These are phyloP conservation scores for Linhomoeus sp. DNA, from an alignment of 2,888 invertebrate species.

Conservation along the genomic window DNA sequence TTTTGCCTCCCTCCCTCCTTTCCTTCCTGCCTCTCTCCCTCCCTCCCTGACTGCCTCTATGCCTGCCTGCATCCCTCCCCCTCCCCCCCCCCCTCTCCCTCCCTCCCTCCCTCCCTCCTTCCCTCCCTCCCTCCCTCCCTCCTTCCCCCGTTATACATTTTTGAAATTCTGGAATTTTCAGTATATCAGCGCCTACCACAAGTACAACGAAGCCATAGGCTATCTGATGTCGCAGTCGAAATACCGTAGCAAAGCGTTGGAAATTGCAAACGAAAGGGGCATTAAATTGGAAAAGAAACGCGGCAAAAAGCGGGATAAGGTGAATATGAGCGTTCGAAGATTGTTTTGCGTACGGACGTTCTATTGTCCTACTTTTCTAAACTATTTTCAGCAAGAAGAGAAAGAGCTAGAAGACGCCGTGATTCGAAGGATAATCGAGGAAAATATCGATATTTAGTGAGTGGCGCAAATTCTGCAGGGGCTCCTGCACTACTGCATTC, in stretches of 20 bases:
- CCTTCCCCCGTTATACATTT: too few species aligned
- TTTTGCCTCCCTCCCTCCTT: too few species aligned
- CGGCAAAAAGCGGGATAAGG: constrained; percentile 19
- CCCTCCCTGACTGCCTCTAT: too few species aligned
- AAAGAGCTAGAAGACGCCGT: constrained; percentile 57
- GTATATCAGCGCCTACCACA: constrained; percentile 33
- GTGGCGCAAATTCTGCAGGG: too few species aligned
- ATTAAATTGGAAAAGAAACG: constrained; percentile 30
- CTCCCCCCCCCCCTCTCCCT: too few species aligned
- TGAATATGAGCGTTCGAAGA: not conserved
- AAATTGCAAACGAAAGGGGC: constrained; percentile 41
- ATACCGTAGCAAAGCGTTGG: constrained; percentile 46
- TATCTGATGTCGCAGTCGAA: constrained; percentile 68
- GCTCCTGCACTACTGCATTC: too few species aligned
- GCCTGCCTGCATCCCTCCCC: too few species aligned
- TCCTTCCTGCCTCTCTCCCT: too few species aligned
- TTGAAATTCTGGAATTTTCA: too few species aligned
- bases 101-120: too few species aligned
- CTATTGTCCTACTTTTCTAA: not conserved
- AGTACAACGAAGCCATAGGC: constrained; percentile 54
- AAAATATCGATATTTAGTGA: constrained; percentile 64
- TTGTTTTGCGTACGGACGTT: not conserved
- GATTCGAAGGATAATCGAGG: constrained; percentile 56
- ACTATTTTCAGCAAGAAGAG: constrained; percentile 28
- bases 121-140: too few species aligned